Conservation (phyloP, 2,888 invertebrate species). For the Tenthredo mesomela region DNA sequence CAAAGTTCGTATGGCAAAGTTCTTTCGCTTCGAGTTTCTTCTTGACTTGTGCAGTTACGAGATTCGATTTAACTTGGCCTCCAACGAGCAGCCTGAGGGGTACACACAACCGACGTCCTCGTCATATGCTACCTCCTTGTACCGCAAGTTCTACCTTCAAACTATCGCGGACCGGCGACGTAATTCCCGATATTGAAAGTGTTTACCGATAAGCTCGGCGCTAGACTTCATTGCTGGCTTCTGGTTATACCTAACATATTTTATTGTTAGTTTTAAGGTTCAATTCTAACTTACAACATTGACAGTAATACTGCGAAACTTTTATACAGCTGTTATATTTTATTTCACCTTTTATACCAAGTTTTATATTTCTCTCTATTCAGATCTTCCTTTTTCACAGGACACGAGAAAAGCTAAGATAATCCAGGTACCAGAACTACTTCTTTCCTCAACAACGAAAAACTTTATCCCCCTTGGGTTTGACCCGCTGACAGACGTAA, state of each 20-base stretch:
- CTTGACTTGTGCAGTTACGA: constrained; percentile 67
- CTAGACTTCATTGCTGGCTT: constrained; percentile 13
- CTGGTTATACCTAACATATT: neutral
- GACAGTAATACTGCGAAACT: neutral
- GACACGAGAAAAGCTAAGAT: neutral
- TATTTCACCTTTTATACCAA: neutral
- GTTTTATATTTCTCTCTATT: neutral
- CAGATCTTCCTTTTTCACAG: neutral
- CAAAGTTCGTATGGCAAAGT: constrained; percentile 63
- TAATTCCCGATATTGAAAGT: constrained; percentile 72
- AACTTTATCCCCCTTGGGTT: neutral
- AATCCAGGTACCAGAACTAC: neutral
- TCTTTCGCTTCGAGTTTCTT: constrained; percentile 58
- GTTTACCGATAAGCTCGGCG: constrained; percentile 57
- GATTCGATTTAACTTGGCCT: constrained; percentile 75
- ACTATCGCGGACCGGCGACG: constrained; percentile 56
- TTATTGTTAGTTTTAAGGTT: neutral
- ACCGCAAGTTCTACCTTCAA: constrained; percentile 25
- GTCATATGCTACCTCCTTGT: constrained; percentile 44
- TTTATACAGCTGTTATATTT: neutral
- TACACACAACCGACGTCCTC: constrained; percentile 51
- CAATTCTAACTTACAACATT: neutral
- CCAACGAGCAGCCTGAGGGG: constrained; percentile 56
- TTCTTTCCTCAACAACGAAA: neutral
- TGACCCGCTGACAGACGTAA: constrained; percentile 24